A percentile compares a stretch with the other conserved stretches of the same genome.
phyloP scores from a whole-genome alignment of 2,888 invertebrate genomes.

The Xylocampa areola region DNA sequence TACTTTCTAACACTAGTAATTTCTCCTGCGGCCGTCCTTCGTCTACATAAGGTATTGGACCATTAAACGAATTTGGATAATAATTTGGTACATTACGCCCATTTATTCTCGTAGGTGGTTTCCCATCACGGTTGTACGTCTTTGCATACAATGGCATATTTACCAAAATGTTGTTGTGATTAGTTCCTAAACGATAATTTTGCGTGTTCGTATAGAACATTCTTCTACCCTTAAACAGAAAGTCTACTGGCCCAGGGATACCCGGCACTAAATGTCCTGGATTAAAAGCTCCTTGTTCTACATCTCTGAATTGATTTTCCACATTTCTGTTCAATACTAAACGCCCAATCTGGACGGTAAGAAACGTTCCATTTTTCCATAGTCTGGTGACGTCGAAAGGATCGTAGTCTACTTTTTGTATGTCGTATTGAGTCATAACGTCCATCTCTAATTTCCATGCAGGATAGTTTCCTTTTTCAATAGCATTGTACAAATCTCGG shows the following conservation, averaged over 20 bases:
- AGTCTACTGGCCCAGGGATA: conserved; percentile 87
- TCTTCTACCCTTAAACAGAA: conserved; percentile 85
- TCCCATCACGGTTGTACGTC: conserved; percentile 65
- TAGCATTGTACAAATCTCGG: conserved; percentile 95
- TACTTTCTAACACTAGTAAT: conserved; percentile 55
- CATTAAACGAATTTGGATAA: conserved; percentile 67
- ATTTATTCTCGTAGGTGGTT: conserved; percentile 59
- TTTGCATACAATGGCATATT: conserved; percentile 61
- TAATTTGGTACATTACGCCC: conserved; percentile 64
- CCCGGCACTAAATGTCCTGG: conserved; percentile 74
- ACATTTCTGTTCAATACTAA: conserved; percentile 85
- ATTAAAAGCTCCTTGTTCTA: conserved; percentile 87
- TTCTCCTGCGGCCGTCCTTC: conserved; percentile 50
- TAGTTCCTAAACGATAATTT: conserved; percentile 65
- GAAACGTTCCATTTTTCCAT: conserved; percentile 82
- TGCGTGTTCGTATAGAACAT: conserved; percentile 90
- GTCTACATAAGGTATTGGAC: conserved; percentile 65
- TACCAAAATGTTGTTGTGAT: conserved; percentile 62
- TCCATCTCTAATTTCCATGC: conserved; percentile 82
- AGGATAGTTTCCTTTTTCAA: conserved; percentile 90
- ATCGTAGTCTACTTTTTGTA: conserved; percentile 75
- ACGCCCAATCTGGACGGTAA: conserved; percentile 84
- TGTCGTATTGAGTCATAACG: conserved; percentile 77
- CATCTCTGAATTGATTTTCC: conserved; percentile 84
- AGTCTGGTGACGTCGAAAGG: conserved; percentile 84